These are phyloP conservation scores for Isaurus tuberculatus DNA, from an alignment of 92 coral and sea anemone genomes.

Conservation along the genomic window DNA sequence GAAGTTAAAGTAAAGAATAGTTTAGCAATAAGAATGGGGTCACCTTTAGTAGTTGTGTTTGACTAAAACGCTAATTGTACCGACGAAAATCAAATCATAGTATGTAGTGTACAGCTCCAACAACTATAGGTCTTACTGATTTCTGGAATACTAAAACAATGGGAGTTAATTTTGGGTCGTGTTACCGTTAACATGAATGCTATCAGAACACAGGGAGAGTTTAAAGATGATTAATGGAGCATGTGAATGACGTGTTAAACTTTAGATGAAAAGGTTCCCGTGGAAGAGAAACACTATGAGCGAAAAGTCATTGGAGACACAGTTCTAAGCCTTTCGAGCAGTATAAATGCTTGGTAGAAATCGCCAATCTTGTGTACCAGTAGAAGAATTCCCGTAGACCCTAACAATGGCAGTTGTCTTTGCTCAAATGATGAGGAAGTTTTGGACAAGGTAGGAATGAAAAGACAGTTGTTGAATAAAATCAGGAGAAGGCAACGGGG, in stretches of 20 bases:
- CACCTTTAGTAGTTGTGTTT: constrained; percentile 68
- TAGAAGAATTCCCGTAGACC: too few relatives aligned
- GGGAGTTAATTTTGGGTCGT: constrained; percentile 58
- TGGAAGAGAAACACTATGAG: constrained; percentile 64
- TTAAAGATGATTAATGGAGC: constrained; percentile 52
- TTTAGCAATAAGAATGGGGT: constrained; percentile 62
- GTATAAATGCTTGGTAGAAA: too few relatives aligned
- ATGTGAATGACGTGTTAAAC: constrained; percentile 41
- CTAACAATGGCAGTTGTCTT: too few relatives aligned
- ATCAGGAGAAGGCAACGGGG: too few relatives aligned
- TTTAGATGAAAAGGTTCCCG: constrained; percentile 56
- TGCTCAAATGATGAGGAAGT: too few relatives aligned
- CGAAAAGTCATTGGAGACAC: too few relatives aligned
- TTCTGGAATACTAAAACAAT: constrained; percentile 67
- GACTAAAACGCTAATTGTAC: constrained; percentile 9
- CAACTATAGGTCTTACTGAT: constrained; percentile 61
- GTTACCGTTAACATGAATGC: constrained; percentile 55
- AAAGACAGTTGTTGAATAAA: too few relatives aligned
- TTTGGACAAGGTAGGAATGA: too few relatives aligned
- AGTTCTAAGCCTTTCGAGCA: too few relatives aligned
- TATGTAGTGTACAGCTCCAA: constrained; percentile 28
- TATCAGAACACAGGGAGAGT: constrained; percentile 39
- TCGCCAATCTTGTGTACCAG: too few relatives aligned
- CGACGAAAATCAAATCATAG: neutral
- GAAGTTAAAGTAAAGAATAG: constrained; percentile 60